Conservation (phyloP, 2,113 vertebrate genomes). For the Ochotona princeps region DNA sequence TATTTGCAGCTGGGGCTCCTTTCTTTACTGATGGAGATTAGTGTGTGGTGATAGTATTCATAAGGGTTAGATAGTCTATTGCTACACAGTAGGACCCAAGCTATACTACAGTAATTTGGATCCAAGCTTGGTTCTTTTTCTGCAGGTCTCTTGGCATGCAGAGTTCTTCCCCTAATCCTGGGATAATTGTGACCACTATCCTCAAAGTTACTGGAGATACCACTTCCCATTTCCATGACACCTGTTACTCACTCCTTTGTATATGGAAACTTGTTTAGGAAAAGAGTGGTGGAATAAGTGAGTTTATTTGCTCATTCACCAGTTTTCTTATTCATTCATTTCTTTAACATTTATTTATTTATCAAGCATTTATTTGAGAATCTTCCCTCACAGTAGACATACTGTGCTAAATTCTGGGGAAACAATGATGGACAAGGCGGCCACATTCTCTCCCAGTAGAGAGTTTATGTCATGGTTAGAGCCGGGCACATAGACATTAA, state of each 20-base stretch:
- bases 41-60: neutral
- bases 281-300: neutral
- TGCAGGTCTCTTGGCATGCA: neutral
- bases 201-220: neutral
- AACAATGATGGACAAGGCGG: neutral
- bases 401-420: neutral
- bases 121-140: neutral
- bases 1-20: neutral
- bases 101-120: neutral
- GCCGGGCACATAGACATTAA: neutral
- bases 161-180: neutral
- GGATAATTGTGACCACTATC: fast-evolving
- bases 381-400: too few species aligned
- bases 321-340: neutral
- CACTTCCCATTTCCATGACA: neutral
- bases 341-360: neutral
- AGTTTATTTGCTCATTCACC: neutral
- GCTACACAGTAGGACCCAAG: neutral
- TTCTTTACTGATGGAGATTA: neutral
- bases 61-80: neutral
- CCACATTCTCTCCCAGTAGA: neutral
- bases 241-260: neutral
- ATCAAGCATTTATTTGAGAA: neutral
- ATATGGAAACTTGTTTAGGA: neutral
- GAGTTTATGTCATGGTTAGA: neutral